Evolutionary conservation across 1,140 invertebrate species (phyloP).

Genomic region (Calycopis cecrops): DNA sequence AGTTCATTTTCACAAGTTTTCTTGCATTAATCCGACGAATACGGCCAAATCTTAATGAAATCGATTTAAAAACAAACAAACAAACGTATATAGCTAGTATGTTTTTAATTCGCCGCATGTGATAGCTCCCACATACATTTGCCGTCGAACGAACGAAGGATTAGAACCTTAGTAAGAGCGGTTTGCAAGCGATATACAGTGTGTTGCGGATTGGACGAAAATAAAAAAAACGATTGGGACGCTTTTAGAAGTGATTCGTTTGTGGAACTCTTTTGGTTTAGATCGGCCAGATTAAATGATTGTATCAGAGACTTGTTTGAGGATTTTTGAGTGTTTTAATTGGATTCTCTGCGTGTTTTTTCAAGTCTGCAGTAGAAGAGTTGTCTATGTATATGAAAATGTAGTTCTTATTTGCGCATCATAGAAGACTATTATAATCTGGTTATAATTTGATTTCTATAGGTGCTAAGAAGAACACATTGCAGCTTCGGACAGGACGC

Average conservation of each 20-base stretch:
- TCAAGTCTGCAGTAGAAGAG: background rate
- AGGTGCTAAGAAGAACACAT: no score
- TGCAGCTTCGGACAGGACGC: no score
- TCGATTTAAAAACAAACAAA: conserved; percentile 8
- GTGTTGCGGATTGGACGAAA: conserved; percentile 26
- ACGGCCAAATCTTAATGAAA: background rate
- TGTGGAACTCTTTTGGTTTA: no score
- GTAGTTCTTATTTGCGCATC: no score
- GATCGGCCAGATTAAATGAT: no score
- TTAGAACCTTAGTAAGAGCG: conserved; percentile 40
- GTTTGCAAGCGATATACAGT: conserved; percentile 34
- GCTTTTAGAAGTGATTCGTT: no score
- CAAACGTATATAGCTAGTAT: conserved; percentile 26
- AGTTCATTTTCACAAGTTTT: no score
- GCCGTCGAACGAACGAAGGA: conserved; percentile 31
- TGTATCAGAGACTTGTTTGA: no score
- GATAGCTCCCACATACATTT: conserved; percentile 66
- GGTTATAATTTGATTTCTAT: no score
- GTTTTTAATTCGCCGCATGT: conserved; percentile 55
- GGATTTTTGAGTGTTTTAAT: conserved; percentile 8
- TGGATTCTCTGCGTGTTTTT: background rate
- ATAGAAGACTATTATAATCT: no score
- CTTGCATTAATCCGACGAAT: no score
- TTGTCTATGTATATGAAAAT: no score
- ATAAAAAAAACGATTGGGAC: conserved; percentile 1